phyloP scores from a whole-genome alignment of 2,113 vertebrate species.

The Camelus dromedarius region DNA sequence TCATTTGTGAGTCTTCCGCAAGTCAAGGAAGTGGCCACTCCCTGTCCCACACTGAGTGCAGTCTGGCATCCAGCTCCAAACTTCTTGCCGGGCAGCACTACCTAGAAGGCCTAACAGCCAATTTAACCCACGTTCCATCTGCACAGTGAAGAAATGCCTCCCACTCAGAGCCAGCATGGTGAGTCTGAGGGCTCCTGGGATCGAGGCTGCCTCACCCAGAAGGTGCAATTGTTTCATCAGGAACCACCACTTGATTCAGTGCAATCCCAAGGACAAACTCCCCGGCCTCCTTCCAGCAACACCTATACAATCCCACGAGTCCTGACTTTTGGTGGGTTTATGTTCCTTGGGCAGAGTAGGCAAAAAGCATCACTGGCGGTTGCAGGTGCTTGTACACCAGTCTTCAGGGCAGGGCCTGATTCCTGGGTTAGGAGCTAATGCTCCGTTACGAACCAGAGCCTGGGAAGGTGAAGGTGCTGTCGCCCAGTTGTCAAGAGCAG shows the following conservation, averaged over 20 bases:
- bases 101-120: conserved; percentile 25
- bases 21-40: not conserved
- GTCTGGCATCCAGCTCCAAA: not conserved
- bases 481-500: not conserved
- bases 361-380: not conserved
- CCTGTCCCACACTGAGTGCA: not conserved
- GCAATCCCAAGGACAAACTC: not conserved
- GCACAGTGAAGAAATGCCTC: conserved; percentile 66
- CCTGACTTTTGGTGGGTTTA: not conserved
- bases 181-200: conserved; percentile 56
- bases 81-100: not conserved
- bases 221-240: conserved; percentile 87
- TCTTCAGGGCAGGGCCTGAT: not conserved
- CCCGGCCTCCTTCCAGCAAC: not conserved
- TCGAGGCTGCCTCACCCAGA: conserved; percentile 64
- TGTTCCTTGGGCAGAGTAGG: not conserved
- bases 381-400: not conserved
- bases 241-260: not conserved
- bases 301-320: not conserved
- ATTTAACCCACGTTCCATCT: conserved; percentile 75
- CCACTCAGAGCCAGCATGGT: conserved; percentile 73
- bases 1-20: not conserved
- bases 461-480: not conserved
- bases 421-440: not conserved
- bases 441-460: not conserved